Conservation (phyloP, 2,113 vertebrate genomes). For the Lamprologus ornatipinnis region DNA sequence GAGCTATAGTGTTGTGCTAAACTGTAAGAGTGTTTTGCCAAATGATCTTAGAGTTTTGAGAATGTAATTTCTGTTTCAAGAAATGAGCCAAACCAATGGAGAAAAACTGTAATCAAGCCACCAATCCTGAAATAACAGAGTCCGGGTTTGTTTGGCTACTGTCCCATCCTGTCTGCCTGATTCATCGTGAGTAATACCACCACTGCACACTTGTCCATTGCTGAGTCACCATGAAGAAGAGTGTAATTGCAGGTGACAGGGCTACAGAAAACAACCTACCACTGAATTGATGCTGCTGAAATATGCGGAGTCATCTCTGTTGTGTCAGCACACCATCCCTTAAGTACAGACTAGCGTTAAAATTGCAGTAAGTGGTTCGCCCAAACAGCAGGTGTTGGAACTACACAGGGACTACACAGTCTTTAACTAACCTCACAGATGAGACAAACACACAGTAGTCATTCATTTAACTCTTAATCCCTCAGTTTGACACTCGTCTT, state of each 20-base stretch:
- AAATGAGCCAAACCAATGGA: too few species aligned
- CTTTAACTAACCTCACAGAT: neutral
- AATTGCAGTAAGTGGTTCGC: constrained; percentile 26
- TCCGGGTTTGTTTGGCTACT: constrained; percentile 13
- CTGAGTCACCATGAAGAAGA: constrained; percentile 46
- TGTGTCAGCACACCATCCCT: constrained; percentile 45
- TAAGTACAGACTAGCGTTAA: constrained; percentile 8
- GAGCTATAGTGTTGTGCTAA: too few species aligned
- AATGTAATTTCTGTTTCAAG: too few species aligned
- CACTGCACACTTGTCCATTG: constrained; percentile 8
- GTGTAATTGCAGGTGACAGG: constrained; percentile 58
- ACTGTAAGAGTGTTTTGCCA: too few species aligned
- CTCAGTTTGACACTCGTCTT: neutral
- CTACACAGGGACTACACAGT: neutral
- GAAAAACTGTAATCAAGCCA: neutral
- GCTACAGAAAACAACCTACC: constrained; percentile 36
- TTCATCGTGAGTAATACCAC: constrained; percentile 43
- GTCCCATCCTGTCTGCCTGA: constrained; percentile 26
- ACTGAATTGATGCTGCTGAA: constrained; percentile 49
- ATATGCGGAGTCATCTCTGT: constrained; percentile 54
- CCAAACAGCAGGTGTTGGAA: constrained; percentile 8
- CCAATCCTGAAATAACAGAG: neutral
- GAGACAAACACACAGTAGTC: neutral
- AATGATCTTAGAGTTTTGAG: too few species aligned
- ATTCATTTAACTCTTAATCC: neutral